Evolutionary conservation across 2,113 vertebrate genomes (phyloP).

Genomic region (Etia nguti): DNA sequence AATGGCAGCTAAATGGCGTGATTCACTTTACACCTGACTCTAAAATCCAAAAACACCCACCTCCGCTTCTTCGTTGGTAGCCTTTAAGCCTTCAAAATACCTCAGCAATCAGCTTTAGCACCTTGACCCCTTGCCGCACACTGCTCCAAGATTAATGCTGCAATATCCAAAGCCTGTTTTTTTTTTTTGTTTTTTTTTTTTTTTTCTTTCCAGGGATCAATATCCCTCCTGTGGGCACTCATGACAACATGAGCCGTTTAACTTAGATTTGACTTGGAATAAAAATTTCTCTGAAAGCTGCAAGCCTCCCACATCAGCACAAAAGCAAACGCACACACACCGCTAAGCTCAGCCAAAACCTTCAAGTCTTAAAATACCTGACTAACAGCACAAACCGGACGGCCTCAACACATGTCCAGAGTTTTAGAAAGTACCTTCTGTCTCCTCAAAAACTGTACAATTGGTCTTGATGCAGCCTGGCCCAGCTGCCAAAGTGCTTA

Average conservation of each 20-base stretch:
- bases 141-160: constrained; percentile 1
- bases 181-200: background rate
- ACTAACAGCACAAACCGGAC: background rate
- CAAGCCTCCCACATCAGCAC: constrained; percentile 13
- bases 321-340: background rate
- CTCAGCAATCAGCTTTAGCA: constrained; percentile 6
- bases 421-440: constrained; percentile 20
- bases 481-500: constrained; percentile 22
- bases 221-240: constrained; percentile 28
- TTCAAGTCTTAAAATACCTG: constrained; percentile 10
- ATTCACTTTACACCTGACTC: constrained; percentile 38
- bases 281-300: constrained; percentile 3
- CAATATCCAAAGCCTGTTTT: constrained; percentile 1
- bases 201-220: background rate
- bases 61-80: background rate
- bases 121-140: constrained; percentile 5
- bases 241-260: constrained; percentile 43
- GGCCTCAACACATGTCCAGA: constrained; percentile 1
- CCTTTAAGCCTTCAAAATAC: constrained; percentile 4
- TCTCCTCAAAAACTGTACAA: background rate
- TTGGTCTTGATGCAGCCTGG: background rate
- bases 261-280: constrained; percentile 39
- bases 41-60: constrained; percentile 16
- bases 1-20: constrained; percentile 21
- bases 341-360: background rate